Evolutionary conservation across 1,140 invertebrate species (phyloP).

Genomic region (Bombyx mandarina): DNA sequence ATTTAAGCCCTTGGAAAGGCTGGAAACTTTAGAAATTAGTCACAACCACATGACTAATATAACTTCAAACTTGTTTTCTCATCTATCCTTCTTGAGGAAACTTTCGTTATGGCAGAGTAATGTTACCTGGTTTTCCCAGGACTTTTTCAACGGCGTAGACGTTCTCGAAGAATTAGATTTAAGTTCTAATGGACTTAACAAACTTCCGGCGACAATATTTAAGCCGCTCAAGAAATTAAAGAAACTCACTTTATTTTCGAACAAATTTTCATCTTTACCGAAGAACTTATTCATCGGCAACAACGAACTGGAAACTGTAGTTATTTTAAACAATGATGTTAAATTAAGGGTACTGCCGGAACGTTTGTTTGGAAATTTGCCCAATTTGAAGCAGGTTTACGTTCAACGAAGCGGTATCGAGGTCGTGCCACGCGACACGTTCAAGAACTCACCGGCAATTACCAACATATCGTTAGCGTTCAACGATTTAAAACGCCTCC

Average conservation of each 20-base stretch:
- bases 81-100: constrained; percentile 71
- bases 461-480: constrained; percentile 70
- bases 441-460: constrained; percentile 70
- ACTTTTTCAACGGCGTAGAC: constrained; percentile 72
- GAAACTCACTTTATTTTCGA: constrained; percentile 73
- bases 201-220: constrained; percentile 73
- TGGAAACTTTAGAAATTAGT: constrained; percentile 75
- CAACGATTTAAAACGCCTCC: constrained; percentile 72
- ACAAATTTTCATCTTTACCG: constrained; percentile 74
- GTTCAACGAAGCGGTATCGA: constrained; percentile 66
- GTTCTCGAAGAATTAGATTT: constrained; percentile 74
- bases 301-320: constrained; percentile 66
- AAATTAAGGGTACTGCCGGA: constrained; percentile 70
- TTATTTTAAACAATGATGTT: constrained; percentile 71
- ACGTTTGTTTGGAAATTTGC: constrained; percentile 71
- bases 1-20: constrained; percentile 68
- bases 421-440: constrained; percentile 71
- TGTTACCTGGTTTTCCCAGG: constrained; percentile 71
- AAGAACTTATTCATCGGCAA: constrained; percentile 72
- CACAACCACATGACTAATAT: constrained; percentile 73
- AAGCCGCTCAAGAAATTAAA: constrained; percentile 71
- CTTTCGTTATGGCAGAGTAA: constrained; percentile 77
- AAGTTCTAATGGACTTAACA: constrained; percentile 73
- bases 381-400: constrained; percentile 66
- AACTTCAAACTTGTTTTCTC: constrained; percentile 72